Evolutionary conservation across 92 coral and sea anemone species (phyloP).

Genomic region (Nematostella vectensis): DNA sequence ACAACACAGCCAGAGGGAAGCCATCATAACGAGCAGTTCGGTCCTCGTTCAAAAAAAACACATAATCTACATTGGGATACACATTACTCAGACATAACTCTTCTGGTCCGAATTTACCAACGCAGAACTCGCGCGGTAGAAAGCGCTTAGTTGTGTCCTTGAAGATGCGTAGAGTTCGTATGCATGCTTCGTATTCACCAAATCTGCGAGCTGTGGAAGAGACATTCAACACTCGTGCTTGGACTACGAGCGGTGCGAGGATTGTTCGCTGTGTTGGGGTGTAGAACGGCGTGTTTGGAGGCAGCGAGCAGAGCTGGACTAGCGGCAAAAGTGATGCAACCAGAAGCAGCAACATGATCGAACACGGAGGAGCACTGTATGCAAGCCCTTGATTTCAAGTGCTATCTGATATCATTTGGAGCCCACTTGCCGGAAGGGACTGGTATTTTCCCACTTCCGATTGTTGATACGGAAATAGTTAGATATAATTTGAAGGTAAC

Average conservation of each 20-base stretch:
- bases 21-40: slow-evolving; percentile 75
- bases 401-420: too few species aligned
- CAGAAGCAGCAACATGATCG: too few species aligned
- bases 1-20: slow-evolving; percentile 21
- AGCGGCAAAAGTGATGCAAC: too few species aligned
- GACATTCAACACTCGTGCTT: slow-evolving; percentile 63
- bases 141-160: slow-evolving; percentile 27
- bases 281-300: slow-evolving; percentile 31
- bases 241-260: slow-evolving; percentile 76
- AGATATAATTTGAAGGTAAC: neutral
- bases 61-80: slow-evolving; percentile 31
- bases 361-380: too few species aligned
- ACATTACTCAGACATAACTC: slow-evolving; percentile 59
- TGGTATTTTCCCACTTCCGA: too few species aligned
- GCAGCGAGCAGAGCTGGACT: slow-evolving; percentile 49
- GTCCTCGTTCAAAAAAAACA: slow-evolving; percentile 64
- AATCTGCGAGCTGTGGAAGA: slow-evolving; percentile 11
- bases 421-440: too few species aligned
- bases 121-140: slow-evolving; percentile 53
- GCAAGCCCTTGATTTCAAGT: too few species aligned
- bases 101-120: slow-evolving; percentile 68
- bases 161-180: slow-evolving; percentile 41
- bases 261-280: slow-evolving; percentile 50
- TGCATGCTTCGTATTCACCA: slow-evolving; percentile 51
- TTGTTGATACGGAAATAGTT: too few species aligned